Base-by-base conservation (phyloP, 2,888 invertebrate genomes). In the Spatulosminthurus flaviceps region DNA sequence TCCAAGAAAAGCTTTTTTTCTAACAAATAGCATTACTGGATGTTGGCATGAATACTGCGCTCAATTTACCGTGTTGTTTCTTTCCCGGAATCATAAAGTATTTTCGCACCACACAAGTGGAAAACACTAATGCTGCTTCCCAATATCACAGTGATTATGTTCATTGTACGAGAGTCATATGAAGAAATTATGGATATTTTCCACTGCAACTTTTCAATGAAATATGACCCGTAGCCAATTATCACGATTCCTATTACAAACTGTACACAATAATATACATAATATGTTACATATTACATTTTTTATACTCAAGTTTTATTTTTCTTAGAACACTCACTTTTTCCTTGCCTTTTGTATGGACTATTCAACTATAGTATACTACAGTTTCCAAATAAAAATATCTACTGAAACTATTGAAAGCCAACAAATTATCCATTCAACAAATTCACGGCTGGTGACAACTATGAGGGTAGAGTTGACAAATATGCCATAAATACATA, bases 31-130 rank as follows among this genome's bases (percentile, higher is more conserved):
- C 16, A 19, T 69, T 69, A n/a, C n/a, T n/a, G n/a, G n/a, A n/a
- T n/a, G n/a, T n/a, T n/a, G n/a, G n/a, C n/a, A n/a, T n/a, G 28
- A 29, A 21, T n/a, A 9, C 9, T 34, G 34, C 4, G 9, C 34
- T 34, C 34, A 9, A n/a, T 51, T 61, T 42, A 76, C 76, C 76
- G 41, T 21, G 76, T 76, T 26, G 13, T 41, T 22, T 76, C 76
- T 26, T 76, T 66, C 1, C 76, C 67, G n/a, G 76, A 67, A 42
- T 76, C 76, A 43, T 76, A 76, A 67, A 76, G 42, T 43, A 76
- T 76, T 67, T 76, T 76, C 1, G 76, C 42, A 13, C 66, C 66
- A 67, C 67, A 67, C 11, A 67, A 26, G 41, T 66, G 66, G 13
- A 43, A 16, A 19, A 66, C 16, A 19, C 41, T 67, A 7, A 76